A percentile compares a stretch with the other conserved stretches of the same genome.
phyloP scores from a whole-genome alignment of 2,113 vertebrate genomes.

The Pseudopipra pipra region DNA sequence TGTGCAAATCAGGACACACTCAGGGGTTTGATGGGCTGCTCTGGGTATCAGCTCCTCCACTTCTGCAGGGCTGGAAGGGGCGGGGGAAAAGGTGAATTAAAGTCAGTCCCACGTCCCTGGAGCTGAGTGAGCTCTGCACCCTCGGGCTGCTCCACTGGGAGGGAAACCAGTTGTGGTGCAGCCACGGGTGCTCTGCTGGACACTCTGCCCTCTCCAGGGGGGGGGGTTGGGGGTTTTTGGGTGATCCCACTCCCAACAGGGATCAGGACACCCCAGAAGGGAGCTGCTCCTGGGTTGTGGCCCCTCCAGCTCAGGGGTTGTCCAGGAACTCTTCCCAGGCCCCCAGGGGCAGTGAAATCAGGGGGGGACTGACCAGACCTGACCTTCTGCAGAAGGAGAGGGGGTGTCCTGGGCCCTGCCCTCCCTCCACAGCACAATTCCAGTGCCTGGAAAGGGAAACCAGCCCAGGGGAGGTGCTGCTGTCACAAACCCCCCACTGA shows the following conservation, averaged over 20 bases:
- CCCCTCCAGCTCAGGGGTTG: not conserved
- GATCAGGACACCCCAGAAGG: not conserved
- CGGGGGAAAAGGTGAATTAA: not conserved
- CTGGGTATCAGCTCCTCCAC: not conserved
- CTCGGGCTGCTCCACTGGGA: not conserved
- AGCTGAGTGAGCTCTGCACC: rapidly evolving
- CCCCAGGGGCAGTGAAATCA: not conserved
- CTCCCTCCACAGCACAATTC: not conserved
- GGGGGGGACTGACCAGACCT: not conserved
- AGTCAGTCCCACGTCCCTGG: not conserved
- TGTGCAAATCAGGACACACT: not conserved
- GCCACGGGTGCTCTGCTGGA: not conserved
- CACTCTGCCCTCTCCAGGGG: not conserved
- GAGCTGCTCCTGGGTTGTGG: not conserved
- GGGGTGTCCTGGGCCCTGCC: not conserved
- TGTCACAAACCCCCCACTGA: not conserved
- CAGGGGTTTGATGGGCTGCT: not conserved
- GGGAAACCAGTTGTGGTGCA: not conserved
- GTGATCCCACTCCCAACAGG: not conserved
- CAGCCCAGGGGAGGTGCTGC: not conserved
- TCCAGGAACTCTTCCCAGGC: not conserved
- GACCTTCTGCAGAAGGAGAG: not conserved
- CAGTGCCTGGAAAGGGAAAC: not conserved
- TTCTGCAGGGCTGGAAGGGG: not conserved
- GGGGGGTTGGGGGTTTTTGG: not conserved